Evolutionary conservation across 2,113 vertebrate species (phyloP), one percentile per base, ranked within the genome.

Genomic region (Platichthys flesus): DNA sequence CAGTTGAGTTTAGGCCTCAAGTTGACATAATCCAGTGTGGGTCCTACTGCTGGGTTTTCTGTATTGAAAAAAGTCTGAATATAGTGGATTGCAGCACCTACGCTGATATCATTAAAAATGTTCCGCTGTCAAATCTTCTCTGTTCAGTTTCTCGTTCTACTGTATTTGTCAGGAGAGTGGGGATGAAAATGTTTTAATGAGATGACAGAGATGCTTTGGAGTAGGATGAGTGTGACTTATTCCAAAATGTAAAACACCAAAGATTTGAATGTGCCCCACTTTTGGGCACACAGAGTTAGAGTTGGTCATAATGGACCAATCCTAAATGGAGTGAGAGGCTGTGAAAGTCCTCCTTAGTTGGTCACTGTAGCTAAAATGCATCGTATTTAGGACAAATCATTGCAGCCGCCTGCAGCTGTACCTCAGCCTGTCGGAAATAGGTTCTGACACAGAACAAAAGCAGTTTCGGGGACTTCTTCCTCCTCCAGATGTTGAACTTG

Each of bases 401-500:
- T 60, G 31, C 84, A 78, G 76, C 75, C 45, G 77, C 84, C 82
- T 67, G 20, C 0, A 65, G 71, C 76, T 20, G 15, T 62, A 68
- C 55, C 68, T 65, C 55, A 57, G n/a, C 28, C 20, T 15, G 42
- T 54, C 77, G 55, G 23, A 78, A 78, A 85, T 81, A 64, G 57
- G 60, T 52, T 84, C 76, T 81, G 83, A 90, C 84, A 28, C 62
- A 82, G 78, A 90, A 89, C 85, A 89, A 89, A 89, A 86, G 78
- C 71, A 21, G 47, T 67, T 67, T 74, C 57, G n/a, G 85, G 76
- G 78, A 84, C 68, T 68, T 67, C 57, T 64, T 76, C 71, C 70
- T 78, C 69, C 87, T 85, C 86, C 89, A 90, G 86, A 91, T 92
- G 90, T 92, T 91, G 88, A 90, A 87, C 79, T 88, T 91, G 90